A percentile compares a stretch with the other conserved stretches of the same genome.
Evolutionary conservation across 2,113 vertebrate genomes (phyloP).

Genomic region (Paramisgurnus dabryanus): DNA sequence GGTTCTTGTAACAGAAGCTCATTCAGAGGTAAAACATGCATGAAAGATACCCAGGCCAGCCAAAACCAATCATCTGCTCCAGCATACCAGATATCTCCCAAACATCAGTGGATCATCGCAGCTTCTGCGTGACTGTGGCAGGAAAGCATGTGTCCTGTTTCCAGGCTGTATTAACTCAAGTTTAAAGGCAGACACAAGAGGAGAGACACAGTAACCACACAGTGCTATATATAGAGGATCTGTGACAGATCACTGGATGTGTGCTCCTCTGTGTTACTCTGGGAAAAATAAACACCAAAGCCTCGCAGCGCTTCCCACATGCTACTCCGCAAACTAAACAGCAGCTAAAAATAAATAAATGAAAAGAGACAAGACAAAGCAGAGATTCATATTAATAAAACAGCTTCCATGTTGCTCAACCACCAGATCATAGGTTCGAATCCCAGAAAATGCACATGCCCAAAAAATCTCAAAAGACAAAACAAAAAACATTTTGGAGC

Average conservation of each 20-base stretch:
- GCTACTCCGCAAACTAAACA: neutral
- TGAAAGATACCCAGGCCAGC: constrained; percentile 1
- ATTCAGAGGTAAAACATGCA: constrained; percentile 1
- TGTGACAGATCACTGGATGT: constrained; percentile 31
- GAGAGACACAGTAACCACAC: constrained; percentile 33
- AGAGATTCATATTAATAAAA: neutral
- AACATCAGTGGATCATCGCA: neutral
- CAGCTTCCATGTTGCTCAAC: no score
- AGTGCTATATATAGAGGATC: constrained; percentile 33
- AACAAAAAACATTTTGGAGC: no score
- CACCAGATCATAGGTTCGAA: no score
- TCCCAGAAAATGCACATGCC: no score
- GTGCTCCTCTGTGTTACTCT: constrained; percentile 1
- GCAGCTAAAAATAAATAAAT: neutral
- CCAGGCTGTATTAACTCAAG: constrained; percentile 1
- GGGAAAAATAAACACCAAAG: constrained; percentile 27
- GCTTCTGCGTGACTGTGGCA: neutral
- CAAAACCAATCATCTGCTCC: constrained; percentile 1
- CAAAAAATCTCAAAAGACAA: no score
- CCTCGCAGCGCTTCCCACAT: neutral
- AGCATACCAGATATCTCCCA: constrained; percentile 3
- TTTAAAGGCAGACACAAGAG: neutral
- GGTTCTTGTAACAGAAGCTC: no score
- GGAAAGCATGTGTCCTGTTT: neutral
- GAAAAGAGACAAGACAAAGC: neutral